phyloP scores from a whole-genome alignment of 2,113 vertebrate species.

The Bostrychus sinensis region DNA sequence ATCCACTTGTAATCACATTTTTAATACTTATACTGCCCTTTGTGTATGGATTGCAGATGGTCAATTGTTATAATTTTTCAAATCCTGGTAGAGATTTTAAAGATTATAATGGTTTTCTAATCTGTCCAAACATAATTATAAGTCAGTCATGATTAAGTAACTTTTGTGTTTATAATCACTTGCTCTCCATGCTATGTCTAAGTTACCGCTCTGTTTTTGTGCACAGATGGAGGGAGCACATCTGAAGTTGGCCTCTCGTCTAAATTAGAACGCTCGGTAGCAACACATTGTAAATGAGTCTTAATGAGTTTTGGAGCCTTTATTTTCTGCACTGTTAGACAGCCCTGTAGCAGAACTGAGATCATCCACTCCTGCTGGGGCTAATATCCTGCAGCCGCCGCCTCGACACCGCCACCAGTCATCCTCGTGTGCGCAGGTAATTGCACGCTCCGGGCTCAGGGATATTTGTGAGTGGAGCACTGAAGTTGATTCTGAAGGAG shows the following conservation, averaged over 20 bases:
- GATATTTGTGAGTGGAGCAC: constrained; percentile 18
- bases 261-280: constrained; percentile 62
- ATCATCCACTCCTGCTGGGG: constrained; percentile 66
- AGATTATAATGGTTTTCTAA: too few relatives aligned
- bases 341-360: constrained; percentile 62
- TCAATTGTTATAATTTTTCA: too few relatives aligned
- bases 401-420: constrained; percentile 67
- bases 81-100: too few relatives aligned
- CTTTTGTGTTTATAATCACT: neutral
- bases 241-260: constrained; percentile 56
- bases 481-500: constrained; percentile 21
- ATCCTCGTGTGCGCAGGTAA: constrained; percentile 68
- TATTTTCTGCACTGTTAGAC: constrained; percentile 80
- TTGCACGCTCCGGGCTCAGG: constrained; percentile 64
- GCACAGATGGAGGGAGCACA: constrained; percentile 45
- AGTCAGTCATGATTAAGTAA: neutral
- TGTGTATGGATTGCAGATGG: too few relatives aligned
- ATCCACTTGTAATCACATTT: too few relatives aligned
- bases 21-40: too few relatives aligned
- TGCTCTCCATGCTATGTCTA: neutral
- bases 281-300: constrained; percentile 67
- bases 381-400: constrained; percentile 66
- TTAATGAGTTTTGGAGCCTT: constrained; percentile 72
- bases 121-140: too few relatives aligned
- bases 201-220: neutral